A percentile compares a stretch with the other conserved stretches of the same genome.
Conservation (phyloP, 2,113 vertebrate genomes). For the Coracopsis vasa region DNA sequence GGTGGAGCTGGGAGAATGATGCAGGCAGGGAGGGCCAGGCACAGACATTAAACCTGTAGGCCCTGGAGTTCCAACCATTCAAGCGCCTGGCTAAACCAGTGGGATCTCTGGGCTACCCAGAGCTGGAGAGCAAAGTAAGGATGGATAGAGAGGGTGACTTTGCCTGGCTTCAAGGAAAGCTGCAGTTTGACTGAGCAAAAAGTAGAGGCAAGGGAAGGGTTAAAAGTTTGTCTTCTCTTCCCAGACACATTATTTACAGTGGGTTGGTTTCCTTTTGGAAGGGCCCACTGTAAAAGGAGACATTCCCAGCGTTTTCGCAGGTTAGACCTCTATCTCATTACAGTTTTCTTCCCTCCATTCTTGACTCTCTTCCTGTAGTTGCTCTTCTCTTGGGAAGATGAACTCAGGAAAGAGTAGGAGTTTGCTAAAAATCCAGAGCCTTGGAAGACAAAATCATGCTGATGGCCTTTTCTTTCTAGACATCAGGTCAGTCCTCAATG, state of each 20-base stretch:
- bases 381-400: slow-evolving; percentile 1
- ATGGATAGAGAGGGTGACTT: background rate
- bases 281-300: slow-evolving; percentile 7
- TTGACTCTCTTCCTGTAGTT: slow-evolving; percentile 41
- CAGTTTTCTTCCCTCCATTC: slow-evolving; percentile 39
- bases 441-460: background rate
- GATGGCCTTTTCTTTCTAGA: background rate
- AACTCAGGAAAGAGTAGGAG: slow-evolving; percentile 41
- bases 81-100: background rate
- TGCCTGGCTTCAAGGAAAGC: background rate
- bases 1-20: background rate
- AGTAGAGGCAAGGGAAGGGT: background rate
- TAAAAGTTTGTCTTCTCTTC: slow-evolving; percentile 15
- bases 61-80: background rate
- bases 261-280: slow-evolving; percentile 42
- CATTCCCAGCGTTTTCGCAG: background rate
- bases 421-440: slow-evolving; percentile 30
- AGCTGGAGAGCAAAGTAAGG: background rate
- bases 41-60: background rate
- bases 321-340: background rate
- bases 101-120: background rate
- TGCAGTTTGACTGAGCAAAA: background rate
- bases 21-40: background rate
- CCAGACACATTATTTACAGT: slow-evolving; percentile 48
- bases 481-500: background rate